phyloP scores from a whole-genome alignment of 2,888 invertebrate genomes.

The Xylocampa areola region DNA sequence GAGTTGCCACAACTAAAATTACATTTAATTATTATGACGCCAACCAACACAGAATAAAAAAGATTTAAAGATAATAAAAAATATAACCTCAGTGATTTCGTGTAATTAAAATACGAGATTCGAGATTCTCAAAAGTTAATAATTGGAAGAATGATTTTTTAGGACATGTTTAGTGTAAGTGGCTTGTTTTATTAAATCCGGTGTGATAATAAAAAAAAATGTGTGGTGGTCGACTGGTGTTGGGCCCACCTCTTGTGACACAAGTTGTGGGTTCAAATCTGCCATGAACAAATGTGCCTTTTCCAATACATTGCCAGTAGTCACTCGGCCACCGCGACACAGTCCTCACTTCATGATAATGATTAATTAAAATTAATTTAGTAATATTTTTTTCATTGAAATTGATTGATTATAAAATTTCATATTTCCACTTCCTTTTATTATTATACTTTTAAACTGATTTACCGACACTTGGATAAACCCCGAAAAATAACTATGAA shows the following conservation, averaged over 20 bases:
- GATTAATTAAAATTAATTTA: no score
- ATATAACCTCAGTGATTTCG: constrained; percentile 50
- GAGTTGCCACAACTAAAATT: constrained; percentile 57
- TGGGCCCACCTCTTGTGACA: no score
- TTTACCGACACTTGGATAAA: constrained; percentile 6
- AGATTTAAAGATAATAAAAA: constrained; percentile 54
- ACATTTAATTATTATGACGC: constrained; percentile 56
- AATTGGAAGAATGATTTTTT: background rate
- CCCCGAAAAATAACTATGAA: constrained; percentile 25
- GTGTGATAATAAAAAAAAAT: no score
- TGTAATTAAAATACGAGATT: constrained; percentile 34
- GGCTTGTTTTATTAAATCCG: no score
- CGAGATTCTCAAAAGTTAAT: background rate
- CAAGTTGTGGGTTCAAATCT: no score
- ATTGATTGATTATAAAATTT: no score
- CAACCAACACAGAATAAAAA: constrained; percentile 55
- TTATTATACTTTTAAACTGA: background rate
- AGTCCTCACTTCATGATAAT: no score
- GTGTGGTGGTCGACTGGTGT: no score
- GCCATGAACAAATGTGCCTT: no score
- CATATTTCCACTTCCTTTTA: background rate
- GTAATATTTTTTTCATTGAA: no score
- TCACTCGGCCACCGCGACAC: no score
- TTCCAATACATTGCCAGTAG: no score
- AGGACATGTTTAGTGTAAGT: background rate